Percentiles rank a stretch among this genome's conserved stretches.
These are phyloP conservation scores for Lordiphosa stackelbergi DNA, from an alignment of 1,140 invertebrate genomes.

Conservation along the genomic window DNA sequence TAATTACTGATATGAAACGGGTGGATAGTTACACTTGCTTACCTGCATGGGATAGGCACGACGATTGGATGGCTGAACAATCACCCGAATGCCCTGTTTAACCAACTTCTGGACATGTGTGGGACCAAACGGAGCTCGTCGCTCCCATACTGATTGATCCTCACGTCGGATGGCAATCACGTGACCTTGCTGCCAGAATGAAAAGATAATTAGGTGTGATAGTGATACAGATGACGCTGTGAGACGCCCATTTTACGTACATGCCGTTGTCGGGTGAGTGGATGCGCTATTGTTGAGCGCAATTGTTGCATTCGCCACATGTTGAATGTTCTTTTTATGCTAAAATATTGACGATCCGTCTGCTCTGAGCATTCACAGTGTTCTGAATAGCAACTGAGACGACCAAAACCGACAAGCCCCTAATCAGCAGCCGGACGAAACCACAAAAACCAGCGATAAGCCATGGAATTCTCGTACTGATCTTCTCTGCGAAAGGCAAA, in stretches of 20 bases:
- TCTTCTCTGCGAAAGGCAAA: constrained; percentile 2
- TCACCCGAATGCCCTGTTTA: constrained; percentile 92
- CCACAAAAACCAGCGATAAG: constrained; percentile 19
- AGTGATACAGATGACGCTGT: neutral
- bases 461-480: neutral
- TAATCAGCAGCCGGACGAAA: constrained; percentile 48
- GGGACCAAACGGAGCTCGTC: constrained; percentile 95
- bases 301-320: constrained; percentile 50
- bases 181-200: constrained; percentile 77
- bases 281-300: constrained; percentile 52
- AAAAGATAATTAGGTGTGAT: neutral
- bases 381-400: constrained; percentile 45
- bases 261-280: constrained; percentile 55
- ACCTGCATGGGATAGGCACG: constrained; percentile 97
- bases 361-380: constrained; percentile 51
- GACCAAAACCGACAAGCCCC: constrained; percentile 31
- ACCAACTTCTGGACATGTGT: constrained; percentile 92
- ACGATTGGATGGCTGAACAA: constrained; percentile 98
- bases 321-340: constrained; percentile 19
- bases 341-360: constrained; percentile 35
- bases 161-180: constrained; percentile 92
- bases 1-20: constrained; percentile 28
- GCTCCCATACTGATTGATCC: constrained; percentile 98
- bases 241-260: constrained; percentile 45
- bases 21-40: constrained; percentile 44